Evolutionary conservation across 2,888 invertebrate species (phyloP).

Genomic region (Thymelicus sylvestris): DNA sequence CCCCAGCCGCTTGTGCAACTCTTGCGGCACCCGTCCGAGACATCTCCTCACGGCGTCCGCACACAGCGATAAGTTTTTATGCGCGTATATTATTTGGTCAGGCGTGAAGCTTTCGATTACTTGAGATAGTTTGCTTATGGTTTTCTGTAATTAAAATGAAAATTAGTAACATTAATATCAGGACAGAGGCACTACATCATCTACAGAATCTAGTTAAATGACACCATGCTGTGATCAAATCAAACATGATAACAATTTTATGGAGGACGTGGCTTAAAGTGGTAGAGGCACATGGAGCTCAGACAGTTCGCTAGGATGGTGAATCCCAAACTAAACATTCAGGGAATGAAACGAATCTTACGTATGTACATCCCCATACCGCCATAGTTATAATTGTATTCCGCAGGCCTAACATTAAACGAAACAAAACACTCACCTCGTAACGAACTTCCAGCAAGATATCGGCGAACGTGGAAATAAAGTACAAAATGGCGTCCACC

Average conservation of each 20-base stretch:
- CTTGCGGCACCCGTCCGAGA: not conserved
- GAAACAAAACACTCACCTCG: conserved; percentile 50
- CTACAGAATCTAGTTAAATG: too few relatives aligned
- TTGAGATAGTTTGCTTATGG: conserved; percentile 46
- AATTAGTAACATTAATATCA: too few relatives aligned
- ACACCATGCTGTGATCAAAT: too few relatives aligned
- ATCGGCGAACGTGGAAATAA: conserved; percentile 51
- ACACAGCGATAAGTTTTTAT: conserved; percentile 42
- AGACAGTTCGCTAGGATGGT: too few relatives aligned
- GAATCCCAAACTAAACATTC: too few relatives aligned
- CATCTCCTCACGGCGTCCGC: conserved; percentile 22
- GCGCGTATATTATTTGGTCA: conserved; percentile 31
- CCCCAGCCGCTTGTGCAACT: conserved; percentile 39
- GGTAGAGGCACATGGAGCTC: too few relatives aligned
- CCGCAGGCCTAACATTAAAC: not conserved
- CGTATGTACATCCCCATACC: too few relatives aligned
- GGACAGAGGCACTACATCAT: too few relatives aligned
- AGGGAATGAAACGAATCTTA: too few relatives aligned
- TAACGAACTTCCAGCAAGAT: conserved; percentile 49
- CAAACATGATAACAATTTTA: too few relatives aligned
- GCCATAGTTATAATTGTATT: too few relatives aligned
- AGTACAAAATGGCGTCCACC: conserved; percentile 49
- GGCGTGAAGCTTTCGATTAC: conserved; percentile 48
- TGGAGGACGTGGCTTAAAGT: too few relatives aligned
- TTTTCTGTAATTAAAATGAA: conserved; percentile 51